Percentiles rank a stretch among this genome's conserved stretches.
Evolutionary conservation across 1,140 invertebrate genomes (phyloP).

Genomic region (Atta texana): DNA sequence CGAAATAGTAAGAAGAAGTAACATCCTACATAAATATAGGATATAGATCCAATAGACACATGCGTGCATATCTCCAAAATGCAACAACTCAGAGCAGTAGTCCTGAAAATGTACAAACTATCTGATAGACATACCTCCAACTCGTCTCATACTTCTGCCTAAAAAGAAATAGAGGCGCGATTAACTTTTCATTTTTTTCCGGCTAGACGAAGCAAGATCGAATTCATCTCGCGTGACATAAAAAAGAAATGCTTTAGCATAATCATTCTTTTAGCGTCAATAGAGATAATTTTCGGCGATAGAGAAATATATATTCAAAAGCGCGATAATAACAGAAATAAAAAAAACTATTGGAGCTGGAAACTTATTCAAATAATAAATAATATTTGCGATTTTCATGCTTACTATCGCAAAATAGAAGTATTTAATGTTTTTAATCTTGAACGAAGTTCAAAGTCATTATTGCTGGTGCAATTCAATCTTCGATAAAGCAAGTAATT

Average conservation of each 20-base stretch:
- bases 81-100: slow-evolving; percentile 69
- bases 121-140: slow-evolving; percentile 89
- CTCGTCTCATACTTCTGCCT: slow-evolving; percentile 91
- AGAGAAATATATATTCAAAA: neutral
- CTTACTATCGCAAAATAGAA: neutral
- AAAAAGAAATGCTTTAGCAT: neutral
- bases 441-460: neutral
- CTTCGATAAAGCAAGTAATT: neutral
- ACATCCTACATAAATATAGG: slow-evolving; percentile 39
- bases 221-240: neutral
- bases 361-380: neutral
- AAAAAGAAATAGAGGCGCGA: slow-evolving; percentile 81
- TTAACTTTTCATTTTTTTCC: slow-evolving; percentile 37
- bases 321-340: neutral
- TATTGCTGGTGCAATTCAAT: neutral
- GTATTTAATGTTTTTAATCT: neutral
- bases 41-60: slow-evolving; percentile 56
- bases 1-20: neutral
- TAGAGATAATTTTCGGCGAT: neutral
- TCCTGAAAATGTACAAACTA: slow-evolving; percentile 71
- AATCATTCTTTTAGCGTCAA: neutral
- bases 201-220: neutral
- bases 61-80: slow-evolving; percentile 73
- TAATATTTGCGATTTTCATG: neutral
- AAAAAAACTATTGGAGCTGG: neutral